phyloP scores from a whole-genome alignment of 2,113 vertebrate species.

The Centropus unirufus region DNA sequence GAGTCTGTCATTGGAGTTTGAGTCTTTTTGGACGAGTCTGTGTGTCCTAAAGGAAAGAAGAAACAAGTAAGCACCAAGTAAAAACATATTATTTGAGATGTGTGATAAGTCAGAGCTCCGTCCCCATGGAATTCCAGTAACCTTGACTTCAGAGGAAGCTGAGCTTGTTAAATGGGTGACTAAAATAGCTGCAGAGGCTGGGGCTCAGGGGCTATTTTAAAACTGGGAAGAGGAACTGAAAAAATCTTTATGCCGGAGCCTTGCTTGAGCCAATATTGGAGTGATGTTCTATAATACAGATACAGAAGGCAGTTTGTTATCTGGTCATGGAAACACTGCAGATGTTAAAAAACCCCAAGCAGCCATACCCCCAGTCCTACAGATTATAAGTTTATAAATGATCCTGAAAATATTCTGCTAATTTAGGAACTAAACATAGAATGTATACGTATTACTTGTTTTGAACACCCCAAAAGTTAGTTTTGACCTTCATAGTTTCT shows the following conservation, averaged over 20 bases:
- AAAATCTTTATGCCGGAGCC: background rate
- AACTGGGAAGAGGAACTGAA: background rate
- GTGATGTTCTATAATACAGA: background rate
- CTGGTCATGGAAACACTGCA: background rate
- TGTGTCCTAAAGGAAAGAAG: background rate
- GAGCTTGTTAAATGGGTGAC: background rate
- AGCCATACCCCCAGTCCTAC: background rate
- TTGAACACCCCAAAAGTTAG: background rate
- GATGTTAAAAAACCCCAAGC: background rate
- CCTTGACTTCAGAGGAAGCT: background rate
- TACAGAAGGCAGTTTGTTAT: background rate
- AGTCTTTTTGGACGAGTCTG: background rate
- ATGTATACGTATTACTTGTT: background rate
- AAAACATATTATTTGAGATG: background rate
- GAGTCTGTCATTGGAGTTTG: background rate
- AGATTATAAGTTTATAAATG: background rate
- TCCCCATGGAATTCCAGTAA: background rate
- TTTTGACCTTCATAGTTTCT: background rate
- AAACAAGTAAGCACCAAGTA: background rate
- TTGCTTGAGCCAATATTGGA: background rate
- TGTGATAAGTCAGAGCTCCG: background rate
- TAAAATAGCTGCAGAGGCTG: background rate
- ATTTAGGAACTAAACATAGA: background rate
- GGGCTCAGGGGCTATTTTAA: background rate
- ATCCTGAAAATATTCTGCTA: background rate